Evolutionary conservation across 2,113 vertebrate genomes (phyloP).

Genomic region (Cephalophus harveyi): DNA sequence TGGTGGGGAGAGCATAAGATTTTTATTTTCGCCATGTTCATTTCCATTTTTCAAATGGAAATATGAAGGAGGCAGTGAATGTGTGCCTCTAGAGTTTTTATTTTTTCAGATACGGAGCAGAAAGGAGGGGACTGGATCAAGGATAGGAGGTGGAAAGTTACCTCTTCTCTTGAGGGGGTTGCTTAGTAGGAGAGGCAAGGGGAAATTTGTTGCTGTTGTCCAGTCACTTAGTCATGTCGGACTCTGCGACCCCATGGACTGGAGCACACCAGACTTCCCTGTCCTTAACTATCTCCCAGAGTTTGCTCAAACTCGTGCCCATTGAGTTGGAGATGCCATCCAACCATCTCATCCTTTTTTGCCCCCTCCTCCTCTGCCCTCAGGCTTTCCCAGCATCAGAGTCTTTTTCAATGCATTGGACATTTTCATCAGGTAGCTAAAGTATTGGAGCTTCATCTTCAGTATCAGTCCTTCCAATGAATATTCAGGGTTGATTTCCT

Average conservation of each 20-base stretch:
- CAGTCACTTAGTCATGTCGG: accelerated
- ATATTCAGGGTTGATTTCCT: not conserved
- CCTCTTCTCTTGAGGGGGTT: not conserved
- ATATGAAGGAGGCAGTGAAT: not conserved
- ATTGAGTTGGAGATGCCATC: not conserved
- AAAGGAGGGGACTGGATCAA: not conserved
- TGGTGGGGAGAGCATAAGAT: not conserved
- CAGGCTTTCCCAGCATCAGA: not conserved
- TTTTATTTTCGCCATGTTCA: not conserved
- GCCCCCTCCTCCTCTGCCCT: not conserved
- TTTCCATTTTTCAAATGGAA: not conserved
- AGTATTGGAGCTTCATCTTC: not conserved
- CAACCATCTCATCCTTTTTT: not conserved
- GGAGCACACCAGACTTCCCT: not conserved
- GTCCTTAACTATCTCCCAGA: not conserved
- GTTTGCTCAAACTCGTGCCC: not conserved
- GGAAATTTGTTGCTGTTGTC: not conserved
- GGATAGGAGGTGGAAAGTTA: not conserved
- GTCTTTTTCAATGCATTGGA: not conserved
- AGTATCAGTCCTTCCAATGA: not conserved
- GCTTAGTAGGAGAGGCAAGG: not conserved
- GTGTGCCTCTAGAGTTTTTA: not conserved
- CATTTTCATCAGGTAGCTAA: not conserved
- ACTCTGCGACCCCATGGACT: not conserved
- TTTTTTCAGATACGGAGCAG: not conserved